Evolutionary conservation across 2,113 vertebrate species (phyloP), one percentile per base, ranked within the genome.

Genomic region (Camarhynchus parvulus): DNA sequence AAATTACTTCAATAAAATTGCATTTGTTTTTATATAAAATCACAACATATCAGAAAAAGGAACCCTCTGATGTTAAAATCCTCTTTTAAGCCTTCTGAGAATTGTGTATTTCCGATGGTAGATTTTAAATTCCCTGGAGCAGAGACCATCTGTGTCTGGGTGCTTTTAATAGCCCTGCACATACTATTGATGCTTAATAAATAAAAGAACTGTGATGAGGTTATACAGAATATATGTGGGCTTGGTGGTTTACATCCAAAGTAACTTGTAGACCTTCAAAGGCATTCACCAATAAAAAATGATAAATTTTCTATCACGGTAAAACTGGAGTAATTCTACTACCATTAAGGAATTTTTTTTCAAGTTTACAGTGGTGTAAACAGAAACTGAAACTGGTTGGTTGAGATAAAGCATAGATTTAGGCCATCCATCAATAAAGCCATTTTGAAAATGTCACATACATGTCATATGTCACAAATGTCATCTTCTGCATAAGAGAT

Each of bases 131-230:
- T 92, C 83, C 72, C 44, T 64, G 59, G 24, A 94, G 64, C n/a
- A 93, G 42, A 90, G 44, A 81, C 73, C 62, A 61, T 89, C 83
- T 89, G 85, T 75, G 49, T 61, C 61, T 90, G 47, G 55, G 37
- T 70, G 72, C 44, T 95, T 31, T 88, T 53, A 90, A 89, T 30
- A 93, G 64, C 52, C 64, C 42, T 41, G 50, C 7, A 3, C 62
- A 53, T 41, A 62, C 13, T 56, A n/a, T 18, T 73, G 56, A 87
- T 84, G 76, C 68, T 84, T 92, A 87, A 92, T 76, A 95, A 94
- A 72, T 83, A 72, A 39, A 96, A 83, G 41, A 92, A 39, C 27
- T 49, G 25, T 67, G 58, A 83, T 21, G 5, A 78, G 28, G 39
- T 78, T 90, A 55, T 39, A 55, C 6, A 72, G 44, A 89, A 35